phyloP scores from a whole-genome alignment of 2,888 invertebrate species.

The Xestobium rufovillosum region DNA sequence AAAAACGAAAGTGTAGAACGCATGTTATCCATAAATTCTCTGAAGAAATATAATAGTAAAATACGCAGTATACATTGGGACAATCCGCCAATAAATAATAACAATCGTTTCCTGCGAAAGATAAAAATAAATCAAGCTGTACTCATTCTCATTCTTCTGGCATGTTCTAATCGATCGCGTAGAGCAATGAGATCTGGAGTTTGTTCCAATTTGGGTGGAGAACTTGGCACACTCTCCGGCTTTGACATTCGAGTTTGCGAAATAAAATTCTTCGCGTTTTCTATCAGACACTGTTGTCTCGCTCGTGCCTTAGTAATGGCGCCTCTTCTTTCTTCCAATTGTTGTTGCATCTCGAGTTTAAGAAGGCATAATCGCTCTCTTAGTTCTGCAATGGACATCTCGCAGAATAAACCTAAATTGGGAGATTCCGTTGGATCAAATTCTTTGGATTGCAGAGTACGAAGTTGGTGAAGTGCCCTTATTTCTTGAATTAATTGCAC shows the following conservation, averaged over 20 bases:
- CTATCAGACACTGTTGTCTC: conserved; percentile 44
- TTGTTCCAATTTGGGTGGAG: conserved; percentile 26
- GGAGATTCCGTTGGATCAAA: conserved; percentile 53
- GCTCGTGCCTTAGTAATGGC: conserved; percentile 44
- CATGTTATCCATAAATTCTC: too few species aligned
- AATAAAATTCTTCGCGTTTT: conserved; percentile 45
- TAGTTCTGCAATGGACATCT: conserved; percentile 59
- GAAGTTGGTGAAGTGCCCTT: conserved; percentile 37
- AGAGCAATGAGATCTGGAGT: conserved; percentile 46
- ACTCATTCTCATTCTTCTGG: conserved; percentile 43
- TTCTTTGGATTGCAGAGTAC: conserved; percentile 41
- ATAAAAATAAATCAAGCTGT: too few species aligned
- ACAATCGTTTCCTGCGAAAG: too few species aligned
- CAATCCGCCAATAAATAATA: too few species aligned
- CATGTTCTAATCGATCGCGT: conserved; percentile 46
- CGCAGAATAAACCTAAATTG: conserved; percentile 52
- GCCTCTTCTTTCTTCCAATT: conserved; percentile 46
- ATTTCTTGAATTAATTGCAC: conserved; percentile 42
- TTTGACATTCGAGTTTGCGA: conserved; percentile 39
- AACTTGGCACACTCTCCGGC: conserved; percentile 23
- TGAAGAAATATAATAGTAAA: too few species aligned
- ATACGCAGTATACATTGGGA: too few species aligned
- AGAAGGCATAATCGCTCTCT: conserved; percentile 48
- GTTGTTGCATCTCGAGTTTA: conserved; percentile 48
- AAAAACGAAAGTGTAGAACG: too few species aligned